Conservation (phyloP, 2,113 vertebrate species). For the Triplophysa dalaica region DNA sequence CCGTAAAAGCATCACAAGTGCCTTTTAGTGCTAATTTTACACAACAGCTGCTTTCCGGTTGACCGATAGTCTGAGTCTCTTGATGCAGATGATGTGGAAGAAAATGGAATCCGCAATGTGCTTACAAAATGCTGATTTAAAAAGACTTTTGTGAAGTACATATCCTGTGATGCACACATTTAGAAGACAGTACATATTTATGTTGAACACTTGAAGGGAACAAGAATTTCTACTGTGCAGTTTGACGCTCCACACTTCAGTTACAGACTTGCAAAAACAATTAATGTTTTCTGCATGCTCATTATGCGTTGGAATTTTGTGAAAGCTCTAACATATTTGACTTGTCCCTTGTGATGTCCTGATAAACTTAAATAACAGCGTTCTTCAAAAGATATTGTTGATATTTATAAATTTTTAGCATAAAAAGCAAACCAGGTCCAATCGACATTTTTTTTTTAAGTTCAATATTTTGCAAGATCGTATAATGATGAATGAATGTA, state of each 20-base stretch:
- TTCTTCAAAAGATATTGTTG: no score
- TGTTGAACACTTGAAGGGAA: slow-evolving; percentile 51
- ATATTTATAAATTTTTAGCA: no score
- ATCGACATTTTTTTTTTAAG: no score
- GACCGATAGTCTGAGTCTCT: slow-evolving; percentile 39
- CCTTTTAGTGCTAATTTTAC: slow-evolving; percentile 62
- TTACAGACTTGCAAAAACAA: background rate
- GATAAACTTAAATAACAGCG: no score
- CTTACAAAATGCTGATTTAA: background rate
- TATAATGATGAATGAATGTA: no score
- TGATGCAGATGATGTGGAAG: slow-evolving; percentile 26
- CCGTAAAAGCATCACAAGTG: slow-evolving; percentile 62
- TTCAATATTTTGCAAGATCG: no score
- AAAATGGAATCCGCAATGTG: slow-evolving; percentile 19
- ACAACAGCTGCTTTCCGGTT: slow-evolving; percentile 41
- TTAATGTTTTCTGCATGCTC: no score
- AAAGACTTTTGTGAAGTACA: slow-evolving; percentile 52
- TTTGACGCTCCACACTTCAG: slow-evolving; percentile 30
- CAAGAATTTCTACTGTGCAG: slow-evolving; percentile 67
- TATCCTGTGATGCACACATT: slow-evolving; percentile 46
- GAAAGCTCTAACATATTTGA: no score
- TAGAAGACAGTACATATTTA: slow-evolving; percentile 22
- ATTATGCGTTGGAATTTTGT: no score
- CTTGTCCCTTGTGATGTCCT: no score
- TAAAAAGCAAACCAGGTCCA: no score